Base-by-base conservation (phyloP, 1,140 invertebrate species). In the Plutomurus gul region DNA sequence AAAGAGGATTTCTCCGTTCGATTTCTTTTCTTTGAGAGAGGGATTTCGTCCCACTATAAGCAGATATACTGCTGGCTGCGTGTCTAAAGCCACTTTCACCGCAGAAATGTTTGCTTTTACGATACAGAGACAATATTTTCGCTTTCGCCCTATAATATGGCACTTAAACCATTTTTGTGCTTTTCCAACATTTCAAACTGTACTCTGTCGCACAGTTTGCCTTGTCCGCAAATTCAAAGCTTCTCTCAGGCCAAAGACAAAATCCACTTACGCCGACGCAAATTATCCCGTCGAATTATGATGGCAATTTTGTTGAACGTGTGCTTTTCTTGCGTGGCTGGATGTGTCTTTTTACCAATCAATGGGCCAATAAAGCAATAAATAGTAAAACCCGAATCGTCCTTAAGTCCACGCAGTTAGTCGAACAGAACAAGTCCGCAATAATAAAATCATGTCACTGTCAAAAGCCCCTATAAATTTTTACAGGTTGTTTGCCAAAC, bases 111-210 rank as follows among this genome's bases (percentile, higher is more conserved):
- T 65, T 65, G 36, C 27, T 65, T 65, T 65, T 65, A 65, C 56
- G 56, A 65, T 65, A 65, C 56, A 65, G 25, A 65, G 56, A 65
- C 56, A 65, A 65, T 65, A 65, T 65, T 65, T 65, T 65, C 56
- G 27, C 36, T 65, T 65, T 65, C 36, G 56, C 56, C 27, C 56
- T 65, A 65, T 65, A 65, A 65, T 30, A 16, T 30, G 30, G 27
- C 56, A 25, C 56, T 65, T 65, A 65, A 65, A 65, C 56, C 36
- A 65, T 65, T 65, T 65, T 25, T 65, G 27, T 65, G 30, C 25
- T 30, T 36, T 65, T 65, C 18, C 39, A 13, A 8, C 39, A 8
- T 43, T n/a, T 43, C 11, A 10, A 2, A 43, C 39, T 43, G n/a
- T 1, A 43, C 27, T 33, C 36, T 33, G 36, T n/a, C 56, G 36